A percentile compares a stretch with the other conserved stretches of the same genome.
Evolutionary conservation across 2,113 vertebrate genomes (phyloP).

Genomic region (Chelonoidis abingdonii): DNA sequence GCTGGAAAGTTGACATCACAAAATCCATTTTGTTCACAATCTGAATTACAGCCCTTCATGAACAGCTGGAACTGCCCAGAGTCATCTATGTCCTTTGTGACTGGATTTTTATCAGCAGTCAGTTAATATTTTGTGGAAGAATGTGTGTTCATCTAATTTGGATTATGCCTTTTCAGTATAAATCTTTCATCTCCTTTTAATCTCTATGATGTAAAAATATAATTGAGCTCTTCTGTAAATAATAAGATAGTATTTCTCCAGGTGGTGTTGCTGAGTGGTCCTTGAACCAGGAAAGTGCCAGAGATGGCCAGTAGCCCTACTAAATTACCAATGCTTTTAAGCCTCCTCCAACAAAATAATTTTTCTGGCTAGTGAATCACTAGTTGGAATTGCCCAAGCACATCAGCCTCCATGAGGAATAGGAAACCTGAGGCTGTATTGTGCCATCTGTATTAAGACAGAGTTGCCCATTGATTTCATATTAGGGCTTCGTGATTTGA

Average conservation of each 20-base stretch:
- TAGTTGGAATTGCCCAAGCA: not conserved
- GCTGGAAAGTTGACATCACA: slow-evolving; percentile 73
- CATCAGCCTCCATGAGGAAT: not conserved
- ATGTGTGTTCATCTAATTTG: not conserved
- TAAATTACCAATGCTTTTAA: not conserved
- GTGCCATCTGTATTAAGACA: not conserved
- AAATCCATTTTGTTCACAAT: slow-evolving; percentile 74
- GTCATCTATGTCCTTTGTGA: not conserved
- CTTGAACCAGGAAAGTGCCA: not conserved
- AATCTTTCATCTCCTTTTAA: not conserved
- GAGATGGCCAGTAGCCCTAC: not conserved
- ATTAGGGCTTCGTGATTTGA: not conserved
- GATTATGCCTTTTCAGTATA: not conserved
- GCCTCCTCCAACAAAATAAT: not conserved
- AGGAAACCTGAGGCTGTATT: not conserved
- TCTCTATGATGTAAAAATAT: not conserved
- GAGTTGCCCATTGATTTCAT: not conserved
- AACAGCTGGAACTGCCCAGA: slow-evolving; percentile 34
- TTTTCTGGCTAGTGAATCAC: not conserved
- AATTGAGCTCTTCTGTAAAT: not conserved
- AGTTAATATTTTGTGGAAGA: not conserved
- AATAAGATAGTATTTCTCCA: not conserved
- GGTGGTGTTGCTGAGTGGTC: not conserved
- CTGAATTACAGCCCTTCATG: slow-evolving; percentile 52
- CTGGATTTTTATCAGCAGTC: not conserved